phyloP scores from a whole-genome alignment of 2,797 vertebrate species.

The Pteropus rufus region DNA sequence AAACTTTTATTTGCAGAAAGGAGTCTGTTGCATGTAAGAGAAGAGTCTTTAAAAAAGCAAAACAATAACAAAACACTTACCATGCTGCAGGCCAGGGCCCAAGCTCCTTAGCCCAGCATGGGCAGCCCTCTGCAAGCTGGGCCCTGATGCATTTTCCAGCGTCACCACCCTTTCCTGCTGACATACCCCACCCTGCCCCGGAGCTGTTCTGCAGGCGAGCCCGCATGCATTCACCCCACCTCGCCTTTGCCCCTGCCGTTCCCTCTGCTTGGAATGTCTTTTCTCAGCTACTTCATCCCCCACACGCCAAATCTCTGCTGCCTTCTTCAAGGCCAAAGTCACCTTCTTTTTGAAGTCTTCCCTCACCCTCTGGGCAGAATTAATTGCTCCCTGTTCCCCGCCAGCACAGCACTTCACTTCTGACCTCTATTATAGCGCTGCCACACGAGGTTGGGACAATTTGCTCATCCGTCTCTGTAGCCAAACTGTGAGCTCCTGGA shows the following conservation, averaged over 20 bases:
- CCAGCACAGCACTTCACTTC: neutral
- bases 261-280: neutral
- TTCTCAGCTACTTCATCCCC: neutral
- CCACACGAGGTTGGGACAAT: neutral
- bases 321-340: slow-evolving; percentile 59
- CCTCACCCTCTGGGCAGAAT: slow-evolving; percentile 58
- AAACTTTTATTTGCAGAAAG: neutral
- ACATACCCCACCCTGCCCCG: neutral
- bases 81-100: neutral
- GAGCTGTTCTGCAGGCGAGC: neutral
- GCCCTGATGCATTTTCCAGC: neutral
- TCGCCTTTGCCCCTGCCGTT: neutral
- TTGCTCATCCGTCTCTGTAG: slow-evolving; percentile 45
- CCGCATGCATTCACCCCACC: too few relatives aligned
- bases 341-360: slow-evolving; percentile 59
- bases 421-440: slow-evolving; percentile 60
- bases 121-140: neutral
- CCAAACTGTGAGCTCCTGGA: neutral
- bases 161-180: neutral
- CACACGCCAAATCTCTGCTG: neutral
- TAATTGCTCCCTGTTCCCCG: slow-evolving; percentile 40
- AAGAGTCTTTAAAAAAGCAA: neutral
- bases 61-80: neutral
- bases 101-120: neutral
- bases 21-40: neutral